A percentile compares a stretch with the other conserved stretches of the same genome.
Evolutionary conservation across 2,888 invertebrate species (phyloP).

Genomic region (Drosophila aldrichi): DNA sequence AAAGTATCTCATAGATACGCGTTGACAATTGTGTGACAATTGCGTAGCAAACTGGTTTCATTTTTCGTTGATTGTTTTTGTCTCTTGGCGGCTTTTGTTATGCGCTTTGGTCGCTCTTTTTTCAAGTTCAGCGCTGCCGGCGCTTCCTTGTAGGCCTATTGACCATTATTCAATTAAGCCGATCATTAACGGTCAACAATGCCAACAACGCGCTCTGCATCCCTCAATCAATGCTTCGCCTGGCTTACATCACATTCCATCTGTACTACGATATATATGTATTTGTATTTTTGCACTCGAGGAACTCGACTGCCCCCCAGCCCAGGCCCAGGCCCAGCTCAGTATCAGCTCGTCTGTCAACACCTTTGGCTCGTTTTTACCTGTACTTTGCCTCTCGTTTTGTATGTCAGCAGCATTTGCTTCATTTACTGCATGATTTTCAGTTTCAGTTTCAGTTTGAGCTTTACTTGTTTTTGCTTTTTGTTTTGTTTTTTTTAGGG

Average conservation of each 20-base stretch:
- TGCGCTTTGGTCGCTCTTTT: constrained; percentile 5
- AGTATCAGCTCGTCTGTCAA: constrained; percentile 50
- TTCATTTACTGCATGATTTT: constrained; percentile 73
- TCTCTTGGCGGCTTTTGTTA: constrained; percentile 25
- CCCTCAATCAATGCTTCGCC: constrained; percentile 14
- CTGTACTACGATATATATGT: too few species aligned
- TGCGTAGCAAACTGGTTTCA: constrained; percentile 66
- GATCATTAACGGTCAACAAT: constrained; percentile 52
- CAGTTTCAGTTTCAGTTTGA: constrained; percentile 12
- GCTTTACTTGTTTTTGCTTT: constrained; percentile 5
- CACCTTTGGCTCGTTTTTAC: constrained; percentile 39
- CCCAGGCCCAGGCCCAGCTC: not conserved
- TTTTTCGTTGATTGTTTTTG: constrained; percentile 3
- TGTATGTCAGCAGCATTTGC: constrained; percentile 72
- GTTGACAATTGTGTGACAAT: constrained; percentile 76
- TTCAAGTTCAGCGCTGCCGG: constrained; percentile 69
- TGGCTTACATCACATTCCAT: constrained; percentile 46
- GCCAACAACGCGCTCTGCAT: constrained; percentile 10
- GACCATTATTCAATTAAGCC: constrained; percentile 65
- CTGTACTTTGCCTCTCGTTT: constrained; percentile 37
- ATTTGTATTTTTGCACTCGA: constrained; percentile 54
- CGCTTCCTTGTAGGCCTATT: constrained; percentile 75
- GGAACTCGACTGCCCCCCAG: constrained; percentile 16
- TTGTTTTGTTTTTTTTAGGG: constrained; percentile 17
- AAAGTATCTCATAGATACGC: constrained; percentile 53